phyloP scores from a whole-genome alignment of 2,888 invertebrate species.

The Chaetogeoica ovagalla region DNA sequence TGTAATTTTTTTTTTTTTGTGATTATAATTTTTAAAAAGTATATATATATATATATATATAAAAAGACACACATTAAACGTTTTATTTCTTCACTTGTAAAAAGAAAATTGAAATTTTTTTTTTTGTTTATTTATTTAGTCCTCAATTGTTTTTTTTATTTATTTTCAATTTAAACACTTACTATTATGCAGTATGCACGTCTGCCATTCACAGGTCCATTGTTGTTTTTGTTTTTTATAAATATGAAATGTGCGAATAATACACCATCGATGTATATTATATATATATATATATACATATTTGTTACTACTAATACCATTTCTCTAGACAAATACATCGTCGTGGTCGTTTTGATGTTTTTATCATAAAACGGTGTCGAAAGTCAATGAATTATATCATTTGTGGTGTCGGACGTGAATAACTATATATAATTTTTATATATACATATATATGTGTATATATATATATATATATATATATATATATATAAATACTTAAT shows the following conservation, averaged over 20 bases:
- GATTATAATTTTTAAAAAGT: conserved; percentile 50
- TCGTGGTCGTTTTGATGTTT: not conserved
- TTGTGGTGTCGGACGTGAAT: conserved; percentile 45
- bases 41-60: too few species aligned
- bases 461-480: conserved; percentile 20
- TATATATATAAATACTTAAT: conserved; percentile 29
- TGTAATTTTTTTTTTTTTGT: conserved; percentile 51
- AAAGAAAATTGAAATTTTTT: conserved; percentile 35
- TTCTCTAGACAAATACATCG: not conserved
- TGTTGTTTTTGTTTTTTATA: not conserved
- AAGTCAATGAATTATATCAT: conserved; percentile 14
- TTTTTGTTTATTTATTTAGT: conserved; percentile 34
- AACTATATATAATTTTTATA: conserved; percentile 14
- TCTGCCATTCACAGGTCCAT: conserved; percentile 26
- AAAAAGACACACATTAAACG: conserved; percentile 50
- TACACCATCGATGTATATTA: conserved; percentile 29
- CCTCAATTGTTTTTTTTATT: conserved; percentile 6
- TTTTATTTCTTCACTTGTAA: conserved; percentile 52
- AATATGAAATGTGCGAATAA: conserved; percentile 10
- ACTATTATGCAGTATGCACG: conserved; percentile 32
- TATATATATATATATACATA: conserved; percentile 9
- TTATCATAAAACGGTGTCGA: not conserved
- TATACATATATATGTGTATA: conserved; percentile 25
- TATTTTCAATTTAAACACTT: conserved; percentile 5
- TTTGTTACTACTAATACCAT: conserved; percentile 18